These are phyloP conservation scores for Sinocyclocheilus grahami DNA, from an alignment of 2,113 vertebrate species.

Conservation along the genomic window DNA sequence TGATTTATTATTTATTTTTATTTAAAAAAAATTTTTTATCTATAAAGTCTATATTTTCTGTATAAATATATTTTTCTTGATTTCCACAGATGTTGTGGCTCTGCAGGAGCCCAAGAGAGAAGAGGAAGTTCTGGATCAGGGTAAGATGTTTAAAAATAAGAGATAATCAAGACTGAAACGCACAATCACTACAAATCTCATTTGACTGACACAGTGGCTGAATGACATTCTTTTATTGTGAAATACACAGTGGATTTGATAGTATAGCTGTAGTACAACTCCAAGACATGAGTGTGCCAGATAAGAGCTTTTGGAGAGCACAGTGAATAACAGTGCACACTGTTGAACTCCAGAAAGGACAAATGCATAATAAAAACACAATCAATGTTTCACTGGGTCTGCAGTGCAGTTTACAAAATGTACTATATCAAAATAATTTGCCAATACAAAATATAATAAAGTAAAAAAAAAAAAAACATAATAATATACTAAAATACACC, in stretches of 20 bases:
- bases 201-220: neutral
- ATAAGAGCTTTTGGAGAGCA: neutral
- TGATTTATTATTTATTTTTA: neutral
- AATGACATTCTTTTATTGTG: neutral
- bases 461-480: no score
- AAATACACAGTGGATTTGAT: neutral
- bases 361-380: no score
- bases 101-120: constrained; percentile 73
- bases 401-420: no score
- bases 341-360: no score
- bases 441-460: no score
- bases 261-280: no score
- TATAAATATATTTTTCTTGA: neutral
- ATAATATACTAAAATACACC: no score
- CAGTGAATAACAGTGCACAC: no score
- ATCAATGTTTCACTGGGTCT: no score
- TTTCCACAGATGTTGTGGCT: constrained; percentile 68
- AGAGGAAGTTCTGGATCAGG: constrained; percentile 79
- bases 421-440: no score
- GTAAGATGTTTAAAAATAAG: constrained; percentile 72
- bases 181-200: neutral
- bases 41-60: no score
- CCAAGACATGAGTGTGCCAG: neutral
- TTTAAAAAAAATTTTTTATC: no score
- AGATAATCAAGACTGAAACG: constrained; percentile 7